phyloP scores from a whole-genome alignment of 2,888 invertebrate genomes.

The Drosophila mimetica region DNA sequence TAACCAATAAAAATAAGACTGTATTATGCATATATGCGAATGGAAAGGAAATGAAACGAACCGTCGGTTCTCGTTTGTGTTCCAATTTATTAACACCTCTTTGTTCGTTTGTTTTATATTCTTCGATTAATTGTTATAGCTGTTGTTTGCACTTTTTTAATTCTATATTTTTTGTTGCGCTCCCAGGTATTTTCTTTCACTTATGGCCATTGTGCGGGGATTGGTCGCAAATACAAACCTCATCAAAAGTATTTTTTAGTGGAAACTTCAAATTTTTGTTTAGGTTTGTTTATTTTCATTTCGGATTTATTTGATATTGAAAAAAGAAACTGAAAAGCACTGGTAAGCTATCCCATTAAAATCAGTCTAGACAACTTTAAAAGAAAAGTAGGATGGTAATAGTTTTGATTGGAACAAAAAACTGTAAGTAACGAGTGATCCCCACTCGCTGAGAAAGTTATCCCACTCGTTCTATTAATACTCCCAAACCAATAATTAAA shows the following conservation, averaged over 20 bases:
- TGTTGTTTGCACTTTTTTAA: constrained; percentile 20
- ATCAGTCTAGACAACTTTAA: constrained; percentile 5
- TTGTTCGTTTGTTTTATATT: constrained; percentile 36
- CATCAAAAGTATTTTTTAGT: constrained; percentile 23
- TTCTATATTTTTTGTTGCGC: neutral
- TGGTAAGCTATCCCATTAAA: constrained; percentile 20
- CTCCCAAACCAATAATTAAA: neutral
- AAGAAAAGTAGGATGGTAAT: neutral
- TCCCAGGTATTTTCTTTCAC: constrained; percentile 9
- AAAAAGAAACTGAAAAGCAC: constrained; percentile 8
- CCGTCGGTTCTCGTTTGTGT: constrained; percentile 33
- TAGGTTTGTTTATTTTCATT: constrained; percentile 14
- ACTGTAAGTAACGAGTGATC: too few species aligned
- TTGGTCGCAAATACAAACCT: constrained; percentile 7
- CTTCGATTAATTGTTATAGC: constrained; percentile 35
- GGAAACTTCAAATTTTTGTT: constrained; percentile 14
- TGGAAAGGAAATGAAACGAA: constrained; percentile 9
- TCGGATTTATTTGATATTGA: constrained; percentile 17
- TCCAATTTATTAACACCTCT: constrained; percentile 53
- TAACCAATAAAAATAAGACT: constrained; percentile 27
- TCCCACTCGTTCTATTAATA: too few species aligned
- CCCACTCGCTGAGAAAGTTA: too few species aligned
- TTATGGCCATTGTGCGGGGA: constrained; percentile 1
- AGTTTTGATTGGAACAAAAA: neutral
- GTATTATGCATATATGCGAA: constrained; percentile 22